These are phyloP conservation scores for Anisognathus igniventris DNA, from an alignment of 2,797 vertebrate genomes.

Conservation along the genomic window DNA sequence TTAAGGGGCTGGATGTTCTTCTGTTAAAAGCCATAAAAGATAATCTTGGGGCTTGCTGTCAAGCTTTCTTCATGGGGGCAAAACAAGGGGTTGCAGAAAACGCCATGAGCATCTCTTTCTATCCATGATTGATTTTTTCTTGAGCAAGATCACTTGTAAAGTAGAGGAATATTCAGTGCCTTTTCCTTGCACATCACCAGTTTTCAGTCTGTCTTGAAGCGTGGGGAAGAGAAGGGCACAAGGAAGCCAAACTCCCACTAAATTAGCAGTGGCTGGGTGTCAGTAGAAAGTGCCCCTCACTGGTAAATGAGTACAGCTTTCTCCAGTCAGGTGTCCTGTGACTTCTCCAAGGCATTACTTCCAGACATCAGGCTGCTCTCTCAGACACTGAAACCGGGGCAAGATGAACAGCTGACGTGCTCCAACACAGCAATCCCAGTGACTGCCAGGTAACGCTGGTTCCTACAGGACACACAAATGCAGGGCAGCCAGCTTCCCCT, in stretches of 20 bases:
- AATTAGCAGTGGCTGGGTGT: background rate
- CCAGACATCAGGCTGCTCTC: background rate
- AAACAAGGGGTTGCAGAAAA: background rate
- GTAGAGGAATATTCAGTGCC: background rate
- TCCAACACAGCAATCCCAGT: background rate
- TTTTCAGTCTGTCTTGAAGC: background rate
- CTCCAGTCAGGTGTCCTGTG: background rate
- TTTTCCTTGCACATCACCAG: background rate
- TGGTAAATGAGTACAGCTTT: background rate
- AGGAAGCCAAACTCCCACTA: background rate
- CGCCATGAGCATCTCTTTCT: rapidly evolving
- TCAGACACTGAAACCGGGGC: background rate
- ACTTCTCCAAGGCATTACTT: background rate
- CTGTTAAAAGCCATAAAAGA: background rate
- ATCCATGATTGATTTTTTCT: background rate
- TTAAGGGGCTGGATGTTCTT: background rate
- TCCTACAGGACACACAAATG: background rate
- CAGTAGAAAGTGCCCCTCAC: background rate
- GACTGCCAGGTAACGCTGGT: background rate
- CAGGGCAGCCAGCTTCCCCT: background rate
- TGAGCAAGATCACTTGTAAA: background rate
- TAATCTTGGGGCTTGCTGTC: background rate
- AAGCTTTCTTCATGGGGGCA: background rate
- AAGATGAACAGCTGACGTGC: background rate
- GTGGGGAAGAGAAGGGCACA: background rate